phyloP scores from a whole-genome alignment of 1,140 invertebrate genomes.

The Thalassaphorura encarpata region DNA sequence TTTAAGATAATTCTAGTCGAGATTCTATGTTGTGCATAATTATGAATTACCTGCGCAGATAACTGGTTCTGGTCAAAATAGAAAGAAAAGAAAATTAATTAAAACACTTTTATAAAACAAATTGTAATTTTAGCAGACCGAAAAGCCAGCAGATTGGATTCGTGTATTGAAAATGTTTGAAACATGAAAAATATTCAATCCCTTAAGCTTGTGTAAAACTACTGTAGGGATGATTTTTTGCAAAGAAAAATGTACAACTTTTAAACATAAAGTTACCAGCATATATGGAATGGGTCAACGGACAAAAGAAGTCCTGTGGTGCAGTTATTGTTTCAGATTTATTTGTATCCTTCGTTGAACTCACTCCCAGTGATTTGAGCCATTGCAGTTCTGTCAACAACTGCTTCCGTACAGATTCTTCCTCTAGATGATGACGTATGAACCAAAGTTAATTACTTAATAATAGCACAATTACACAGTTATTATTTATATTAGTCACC shows the following conservation, averaged over 20 bases:
- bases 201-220: too few relatives aligned
- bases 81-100: neutral
- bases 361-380: conserved; percentile 38
- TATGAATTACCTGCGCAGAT: neutral
- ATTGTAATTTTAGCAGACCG: too few relatives aligned
- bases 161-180: too few relatives aligned
- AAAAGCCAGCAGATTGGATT: too few relatives aligned
- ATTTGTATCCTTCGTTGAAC: conserved; percentile 13
- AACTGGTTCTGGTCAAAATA: neutral
- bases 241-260: conserved; percentile 39
- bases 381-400: conserved; percentile 41
- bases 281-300: conserved; percentile 72
- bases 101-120: neutral
- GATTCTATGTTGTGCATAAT: neutral
- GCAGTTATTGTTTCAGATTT: conserved; percentile 33
- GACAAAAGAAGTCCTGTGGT: conserved; percentile 63
- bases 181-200: too few relatives aligned
- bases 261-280: conserved; percentile 60
- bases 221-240: neutral
- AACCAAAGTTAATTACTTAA: neutral
- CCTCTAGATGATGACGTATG: conserved; percentile 23
- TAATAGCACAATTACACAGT: too few relatives aligned
- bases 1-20: neutral
- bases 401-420: conserved; percentile 33
- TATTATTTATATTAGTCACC: conserved; percentile 34